phyloP scores from a whole-genome alignment of 2,797 vertebrate genomes.

The Catharus ustulatus region DNA sequence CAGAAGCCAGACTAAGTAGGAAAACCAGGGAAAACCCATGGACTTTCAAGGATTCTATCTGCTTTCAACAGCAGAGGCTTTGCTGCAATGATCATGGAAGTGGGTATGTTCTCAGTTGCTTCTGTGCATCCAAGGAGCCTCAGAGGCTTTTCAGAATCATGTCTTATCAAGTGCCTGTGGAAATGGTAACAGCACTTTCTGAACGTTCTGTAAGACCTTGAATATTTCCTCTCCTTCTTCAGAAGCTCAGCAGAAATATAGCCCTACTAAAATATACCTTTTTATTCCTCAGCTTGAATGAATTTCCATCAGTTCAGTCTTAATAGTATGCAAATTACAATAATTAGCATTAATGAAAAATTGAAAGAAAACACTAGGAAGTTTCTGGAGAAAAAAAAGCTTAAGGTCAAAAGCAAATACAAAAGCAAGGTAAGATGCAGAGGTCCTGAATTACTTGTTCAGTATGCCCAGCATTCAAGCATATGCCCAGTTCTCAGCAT shows the following conservation, averaged over 20 bases:
- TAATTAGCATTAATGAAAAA: conserved; percentile 50
- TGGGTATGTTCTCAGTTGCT: background rate
- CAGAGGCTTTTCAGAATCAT: conserved; percentile 6
- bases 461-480: background rate
- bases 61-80: background rate
- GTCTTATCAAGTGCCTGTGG: background rate
- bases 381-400: background rate
- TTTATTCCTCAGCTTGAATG: background rate
- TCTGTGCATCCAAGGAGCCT: background rate
- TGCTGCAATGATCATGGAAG: background rate
- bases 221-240: background rate
- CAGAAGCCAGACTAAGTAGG: background rate
- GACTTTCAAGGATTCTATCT: background rate
- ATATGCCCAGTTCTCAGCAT: background rate
- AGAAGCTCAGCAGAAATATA: background rate
- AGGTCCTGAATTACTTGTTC: background rate
- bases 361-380: background rate
- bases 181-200: conserved; percentile 13
- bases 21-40: background rate
- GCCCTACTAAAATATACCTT: background rate
- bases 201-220: conserved; percentile 11
- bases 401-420: background rate
- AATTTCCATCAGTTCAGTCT: conserved; percentile 28
- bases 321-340: conserved; percentile 46
- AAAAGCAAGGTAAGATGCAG: background rate